phyloP scores from a whole-genome alignment of 2,113 vertebrate genomes.

The Ptilonorhynchus violaceus region DNA sequence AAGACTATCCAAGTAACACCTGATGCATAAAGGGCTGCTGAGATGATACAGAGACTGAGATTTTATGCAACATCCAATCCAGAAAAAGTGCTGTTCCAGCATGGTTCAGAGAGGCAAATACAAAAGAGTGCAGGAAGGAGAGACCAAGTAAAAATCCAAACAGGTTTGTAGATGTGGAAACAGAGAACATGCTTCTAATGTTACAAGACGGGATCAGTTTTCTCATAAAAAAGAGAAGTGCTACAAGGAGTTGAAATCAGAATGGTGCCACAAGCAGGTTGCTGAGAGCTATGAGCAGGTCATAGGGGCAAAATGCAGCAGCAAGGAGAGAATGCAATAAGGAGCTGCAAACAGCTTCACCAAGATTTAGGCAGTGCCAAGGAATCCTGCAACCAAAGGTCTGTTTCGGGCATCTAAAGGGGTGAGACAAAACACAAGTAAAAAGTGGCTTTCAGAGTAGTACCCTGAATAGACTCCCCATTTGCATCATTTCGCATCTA shows the following conservation, averaged over 20 bases:
- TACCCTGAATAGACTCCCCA: neutral
- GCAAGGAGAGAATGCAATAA: neutral
- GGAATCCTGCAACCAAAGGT: neutral
- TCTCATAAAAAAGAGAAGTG: neutral
- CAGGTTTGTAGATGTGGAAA: neutral
- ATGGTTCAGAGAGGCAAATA: neutral
- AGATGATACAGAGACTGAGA: neutral
- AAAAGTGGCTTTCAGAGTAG: neutral
- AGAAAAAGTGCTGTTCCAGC: neutral
- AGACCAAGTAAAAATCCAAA: neutral
- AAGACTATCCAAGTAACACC: neutral
- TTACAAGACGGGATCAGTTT: neutral
- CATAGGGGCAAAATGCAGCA: neutral
- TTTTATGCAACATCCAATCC: neutral
- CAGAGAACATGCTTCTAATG: neutral
- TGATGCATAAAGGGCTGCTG: neutral
- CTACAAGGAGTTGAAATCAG: neutral
- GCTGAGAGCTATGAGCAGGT: neutral
- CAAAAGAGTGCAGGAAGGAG: neutral
- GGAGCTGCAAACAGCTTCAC: neutral
- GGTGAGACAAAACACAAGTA: neutral
- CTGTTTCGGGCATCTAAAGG: neutral
- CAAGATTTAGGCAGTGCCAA: neutral
- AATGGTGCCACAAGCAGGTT: neutral
- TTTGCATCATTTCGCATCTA: neutral